Conservation (phyloP, 2,113 vertebrate species). For the Regulus satrapa region DNA sequence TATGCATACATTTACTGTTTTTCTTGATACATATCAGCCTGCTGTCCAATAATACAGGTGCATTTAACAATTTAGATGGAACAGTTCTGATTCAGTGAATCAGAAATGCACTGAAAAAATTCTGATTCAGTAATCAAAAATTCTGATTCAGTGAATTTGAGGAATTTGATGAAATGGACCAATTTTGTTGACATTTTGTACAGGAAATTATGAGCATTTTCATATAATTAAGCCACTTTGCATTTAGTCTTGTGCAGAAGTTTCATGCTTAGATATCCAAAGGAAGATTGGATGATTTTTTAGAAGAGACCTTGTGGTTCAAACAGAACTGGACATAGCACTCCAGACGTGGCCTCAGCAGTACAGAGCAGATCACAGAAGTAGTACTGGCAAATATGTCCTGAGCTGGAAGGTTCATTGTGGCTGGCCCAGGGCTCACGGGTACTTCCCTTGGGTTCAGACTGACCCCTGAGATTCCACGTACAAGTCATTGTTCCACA, state of each 20-base stretch:
- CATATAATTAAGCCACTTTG: not conserved
- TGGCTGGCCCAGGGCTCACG: not conserved
- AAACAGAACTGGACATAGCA: not conserved
- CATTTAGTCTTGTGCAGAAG: not conserved
- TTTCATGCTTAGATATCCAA: not conserved
- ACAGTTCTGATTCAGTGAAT: not conserved
- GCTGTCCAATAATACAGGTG: not conserved
- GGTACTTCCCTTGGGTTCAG: not conserved
- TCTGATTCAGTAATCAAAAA: not conserved
- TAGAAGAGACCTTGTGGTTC: not conserved
- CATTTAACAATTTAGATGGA: not conserved
- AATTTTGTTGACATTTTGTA: not conserved
- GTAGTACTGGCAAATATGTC: not conserved
- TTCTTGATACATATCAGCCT: not conserved
- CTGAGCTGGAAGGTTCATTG: not conserved
- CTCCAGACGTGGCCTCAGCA: not conserved
- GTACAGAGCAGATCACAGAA: not conserved
- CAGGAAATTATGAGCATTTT: not conserved
- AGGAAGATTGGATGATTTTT: not conserved
- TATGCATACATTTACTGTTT: not conserved
- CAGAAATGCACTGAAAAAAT: no score
- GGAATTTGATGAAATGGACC: not conserved
- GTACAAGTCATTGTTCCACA: rapidly evolving
- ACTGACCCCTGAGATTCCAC: not conserved
- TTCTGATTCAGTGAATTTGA: not conserved